These are phyloP conservation scores for Spea hammondii DNA, from an alignment of 2,797 vertebrate species.

Conservation along the genomic window DNA sequence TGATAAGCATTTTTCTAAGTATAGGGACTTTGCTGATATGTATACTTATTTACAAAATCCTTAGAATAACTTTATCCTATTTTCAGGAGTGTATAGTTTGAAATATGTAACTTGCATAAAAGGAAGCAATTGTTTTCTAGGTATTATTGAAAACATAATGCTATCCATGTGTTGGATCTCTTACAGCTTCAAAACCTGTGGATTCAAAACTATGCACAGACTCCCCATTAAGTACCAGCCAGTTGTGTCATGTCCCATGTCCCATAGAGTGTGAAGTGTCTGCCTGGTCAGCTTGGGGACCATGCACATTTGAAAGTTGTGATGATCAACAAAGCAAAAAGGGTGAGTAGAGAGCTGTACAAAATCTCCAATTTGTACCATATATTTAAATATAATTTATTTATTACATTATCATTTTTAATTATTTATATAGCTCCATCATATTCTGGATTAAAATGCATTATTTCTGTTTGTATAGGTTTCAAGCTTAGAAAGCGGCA, in stretches of 20 bases:
- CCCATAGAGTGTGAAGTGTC: conserved; percentile 91
- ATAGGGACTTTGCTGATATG: no score
- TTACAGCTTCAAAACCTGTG: conserved; percentile 84
- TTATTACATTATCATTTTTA: background rate
- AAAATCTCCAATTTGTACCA: background rate
- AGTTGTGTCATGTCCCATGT: conserved; percentile 89
- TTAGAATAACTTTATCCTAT: no score
- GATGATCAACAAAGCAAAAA: conserved; percentile 88
- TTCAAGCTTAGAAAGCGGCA: conserved; percentile 87
- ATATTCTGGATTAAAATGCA: background rate
- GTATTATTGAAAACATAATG: no score
- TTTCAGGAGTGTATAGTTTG: no score
- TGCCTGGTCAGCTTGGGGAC: conserved; percentile 91
- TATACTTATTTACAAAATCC: no score
- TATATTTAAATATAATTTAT: background rate
- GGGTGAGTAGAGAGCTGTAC: conserved; percentile 69
- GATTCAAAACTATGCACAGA: conserved; percentile 79
- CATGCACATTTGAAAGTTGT: conserved; percentile 92
- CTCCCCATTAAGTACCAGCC: conserved; percentile 79
- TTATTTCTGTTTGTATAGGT: conserved; percentile 66
- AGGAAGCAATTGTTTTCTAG: no score
- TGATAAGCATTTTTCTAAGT: no score
- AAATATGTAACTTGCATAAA: no score
- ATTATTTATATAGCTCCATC: no score
- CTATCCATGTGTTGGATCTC: background rate